Percentiles rank a stretch among this genome's conserved stretches.
phyloP scores from a whole-genome alignment of 2,888 invertebrate genomes.

The Ctena decussata region DNA sequence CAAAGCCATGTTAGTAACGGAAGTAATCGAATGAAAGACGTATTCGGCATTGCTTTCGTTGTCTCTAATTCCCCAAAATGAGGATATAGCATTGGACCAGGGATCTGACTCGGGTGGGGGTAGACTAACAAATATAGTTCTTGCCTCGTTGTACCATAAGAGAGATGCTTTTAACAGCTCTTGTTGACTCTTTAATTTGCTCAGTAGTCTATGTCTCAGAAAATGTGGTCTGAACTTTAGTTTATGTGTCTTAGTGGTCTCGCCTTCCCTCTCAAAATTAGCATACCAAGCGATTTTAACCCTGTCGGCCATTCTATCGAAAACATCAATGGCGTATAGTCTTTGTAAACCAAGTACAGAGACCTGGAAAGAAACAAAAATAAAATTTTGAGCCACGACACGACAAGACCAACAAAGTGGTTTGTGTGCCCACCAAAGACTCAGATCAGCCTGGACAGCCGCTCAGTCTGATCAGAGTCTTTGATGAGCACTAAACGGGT shows the following conservation, averaged over 20 bases:
- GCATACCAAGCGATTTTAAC: constrained; percentile 66
- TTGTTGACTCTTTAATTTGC: background rate
- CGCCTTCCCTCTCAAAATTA: constrained; percentile 66
- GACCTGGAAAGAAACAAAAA: constrained; percentile 41
- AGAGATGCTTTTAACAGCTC: constrained; percentile 12
- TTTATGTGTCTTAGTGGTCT: background rate
- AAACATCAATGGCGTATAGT: constrained; percentile 71
- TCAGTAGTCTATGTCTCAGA: background rate
- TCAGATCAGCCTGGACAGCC: too few relatives aligned
- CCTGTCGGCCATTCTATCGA: constrained; percentile 43
- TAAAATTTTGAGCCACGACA: too few relatives aligned
- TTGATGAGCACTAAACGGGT: too few relatives aligned
- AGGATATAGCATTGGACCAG: background rate
- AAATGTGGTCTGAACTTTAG: constrained; percentile 1
- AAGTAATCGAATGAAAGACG: constrained; percentile 43
- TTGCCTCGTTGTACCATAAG: constrained; percentile 29
- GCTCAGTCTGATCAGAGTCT: too few relatives aligned
- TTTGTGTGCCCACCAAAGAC: too few relatives aligned
- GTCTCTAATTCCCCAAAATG: constrained; percentile 62
- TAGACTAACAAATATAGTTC: constrained; percentile 38
- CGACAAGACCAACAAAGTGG: too few relatives aligned
- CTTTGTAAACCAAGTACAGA: constrained; percentile 64
- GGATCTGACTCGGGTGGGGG: constrained; percentile 41
- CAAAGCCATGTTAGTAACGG: constrained; percentile 51
- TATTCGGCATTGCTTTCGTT: constrained; percentile 25